A percentile compares a stretch with the other conserved stretches of the same genome.
phyloP scores from a whole-genome alignment of 2,113 vertebrate genomes.

The Platycercus adscitus region DNA sequence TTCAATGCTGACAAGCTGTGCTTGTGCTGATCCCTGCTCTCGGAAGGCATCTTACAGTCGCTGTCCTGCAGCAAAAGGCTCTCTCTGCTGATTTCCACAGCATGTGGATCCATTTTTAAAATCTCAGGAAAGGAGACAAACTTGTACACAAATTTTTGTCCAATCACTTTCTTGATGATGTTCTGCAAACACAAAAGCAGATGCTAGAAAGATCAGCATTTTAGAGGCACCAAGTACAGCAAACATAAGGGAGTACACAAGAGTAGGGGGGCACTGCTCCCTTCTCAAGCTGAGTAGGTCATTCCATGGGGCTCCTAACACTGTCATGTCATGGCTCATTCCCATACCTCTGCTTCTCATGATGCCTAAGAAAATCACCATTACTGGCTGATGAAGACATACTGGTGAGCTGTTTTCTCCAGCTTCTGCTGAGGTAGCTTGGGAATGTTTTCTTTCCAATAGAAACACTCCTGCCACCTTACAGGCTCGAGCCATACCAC shows the following conservation, averaged over 20 bases:
- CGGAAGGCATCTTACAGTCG: conserved; percentile 75
- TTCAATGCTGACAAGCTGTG: conserved; percentile 82
- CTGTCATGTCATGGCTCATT: not conserved
- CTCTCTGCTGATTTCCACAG: conserved; percentile 88
- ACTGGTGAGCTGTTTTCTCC: not conserved
- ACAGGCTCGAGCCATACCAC: fast-evolving
- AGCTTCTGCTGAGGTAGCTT: not conserved
- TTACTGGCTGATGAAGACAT: not conserved
- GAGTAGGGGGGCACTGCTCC: not conserved
- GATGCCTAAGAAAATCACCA: not conserved
- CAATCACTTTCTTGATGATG: conserved; percentile 98
- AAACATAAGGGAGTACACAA: not conserved
- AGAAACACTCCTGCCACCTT: not conserved
- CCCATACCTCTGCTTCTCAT: not conserved
- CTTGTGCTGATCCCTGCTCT: conserved; percentile 82
- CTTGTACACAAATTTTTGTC: conserved; percentile 98
- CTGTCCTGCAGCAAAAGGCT: conserved; percentile 85
- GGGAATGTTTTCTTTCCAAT: not conserved
- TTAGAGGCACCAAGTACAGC: not conserved
- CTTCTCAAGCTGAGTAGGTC: not conserved
- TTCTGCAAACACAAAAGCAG: conserved; percentile 82
- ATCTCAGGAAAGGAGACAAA: conserved; percentile 97
- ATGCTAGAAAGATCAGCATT: not conserved
- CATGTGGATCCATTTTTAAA: conserved; percentile 93
- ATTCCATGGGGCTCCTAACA: not conserved